These are phyloP conservation scores for Ataeniobius toweri DNA, from an alignment of 2,797 vertebrate genomes.

Conservation along the genomic window DNA sequence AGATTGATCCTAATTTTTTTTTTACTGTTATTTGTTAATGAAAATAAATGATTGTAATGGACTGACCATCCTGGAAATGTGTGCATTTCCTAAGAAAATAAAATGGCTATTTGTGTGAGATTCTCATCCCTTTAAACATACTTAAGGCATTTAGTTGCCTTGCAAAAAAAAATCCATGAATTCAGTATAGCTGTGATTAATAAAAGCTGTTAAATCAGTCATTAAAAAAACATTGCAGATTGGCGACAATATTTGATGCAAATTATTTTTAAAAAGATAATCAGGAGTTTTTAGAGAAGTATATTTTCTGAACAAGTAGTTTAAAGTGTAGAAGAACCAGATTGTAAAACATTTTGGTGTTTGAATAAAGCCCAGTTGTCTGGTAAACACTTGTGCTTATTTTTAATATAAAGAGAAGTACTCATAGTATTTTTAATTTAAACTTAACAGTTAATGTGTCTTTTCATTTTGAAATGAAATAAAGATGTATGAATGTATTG, in stretches of 20 bases:
- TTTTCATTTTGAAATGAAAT: not conserved
- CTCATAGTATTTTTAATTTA: not conserved
- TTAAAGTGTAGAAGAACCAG: not conserved
- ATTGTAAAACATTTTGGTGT: not conserved
- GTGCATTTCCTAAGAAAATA: not conserved
- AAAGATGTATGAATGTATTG: not conserved
- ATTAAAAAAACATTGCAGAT: not conserved
- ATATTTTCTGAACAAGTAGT: not conserved
- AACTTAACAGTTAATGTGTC: not conserved
- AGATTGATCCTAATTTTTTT: not conserved
- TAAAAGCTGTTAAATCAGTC: not conserved
- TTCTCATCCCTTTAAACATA: not conserved
- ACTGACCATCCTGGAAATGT: not conserved
- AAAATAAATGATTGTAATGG: not conserved
- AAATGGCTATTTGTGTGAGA: not conserved
- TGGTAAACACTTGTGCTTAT: not conserved
- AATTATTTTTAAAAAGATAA: not conserved
- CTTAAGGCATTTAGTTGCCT: not conserved
- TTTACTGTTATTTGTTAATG: not conserved
- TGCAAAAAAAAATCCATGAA: not conserved
- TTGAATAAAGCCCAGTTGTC: not conserved
- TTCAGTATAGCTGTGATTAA: not conserved
- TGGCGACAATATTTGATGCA: not conserved
- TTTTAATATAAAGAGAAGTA: not conserved
- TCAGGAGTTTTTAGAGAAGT: not conserved